Evolutionary conservation across 2,888 invertebrate species (phyloP).

Genomic region (Kryphioiulus occultus): DNA sequence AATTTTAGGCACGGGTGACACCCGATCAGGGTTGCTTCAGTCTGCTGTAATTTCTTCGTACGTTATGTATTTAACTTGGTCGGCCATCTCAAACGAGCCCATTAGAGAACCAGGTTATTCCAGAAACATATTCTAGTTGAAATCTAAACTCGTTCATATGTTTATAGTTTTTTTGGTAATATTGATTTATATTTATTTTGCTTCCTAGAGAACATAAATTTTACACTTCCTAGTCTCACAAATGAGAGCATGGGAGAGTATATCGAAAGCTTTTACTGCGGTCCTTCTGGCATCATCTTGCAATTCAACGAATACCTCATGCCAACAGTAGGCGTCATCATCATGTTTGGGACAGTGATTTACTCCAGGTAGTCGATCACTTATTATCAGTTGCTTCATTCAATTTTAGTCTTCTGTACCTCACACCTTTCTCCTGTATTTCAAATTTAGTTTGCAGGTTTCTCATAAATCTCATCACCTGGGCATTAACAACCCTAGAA

Average conservation of each 20-base stretch:
- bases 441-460: conserved; percentile 58
- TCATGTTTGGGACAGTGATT: conserved; percentile 63
- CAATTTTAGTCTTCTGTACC: too few relatives aligned
- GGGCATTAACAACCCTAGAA: conserved; percentile 57
- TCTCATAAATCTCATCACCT: conserved; percentile 60
- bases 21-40: conserved; percentile 63
- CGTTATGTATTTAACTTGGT: conserved; percentile 65
- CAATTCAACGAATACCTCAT: conserved; percentile 60
- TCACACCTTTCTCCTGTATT: background rate
- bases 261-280: conserved; percentile 56
- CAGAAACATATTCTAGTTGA: background rate
- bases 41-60: conserved; percentile 63
- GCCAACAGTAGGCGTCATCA: conserved; percentile 62
- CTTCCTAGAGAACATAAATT: background rate
- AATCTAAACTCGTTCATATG: background rate
- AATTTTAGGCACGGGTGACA: conserved; percentile 55
- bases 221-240: background rate
- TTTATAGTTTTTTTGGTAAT: background rate
- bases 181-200: background rate
- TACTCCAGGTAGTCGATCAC: conserved; percentile 58
- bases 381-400: background rate
- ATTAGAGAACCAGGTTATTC: conserved; percentile 55
- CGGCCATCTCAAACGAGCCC: conserved; percentile 64
- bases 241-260: background rate
- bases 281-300: conserved; percentile 56